Base-by-base conservation (phyloP, 1,140 invertebrate species). In the Apis florea region DNA sequence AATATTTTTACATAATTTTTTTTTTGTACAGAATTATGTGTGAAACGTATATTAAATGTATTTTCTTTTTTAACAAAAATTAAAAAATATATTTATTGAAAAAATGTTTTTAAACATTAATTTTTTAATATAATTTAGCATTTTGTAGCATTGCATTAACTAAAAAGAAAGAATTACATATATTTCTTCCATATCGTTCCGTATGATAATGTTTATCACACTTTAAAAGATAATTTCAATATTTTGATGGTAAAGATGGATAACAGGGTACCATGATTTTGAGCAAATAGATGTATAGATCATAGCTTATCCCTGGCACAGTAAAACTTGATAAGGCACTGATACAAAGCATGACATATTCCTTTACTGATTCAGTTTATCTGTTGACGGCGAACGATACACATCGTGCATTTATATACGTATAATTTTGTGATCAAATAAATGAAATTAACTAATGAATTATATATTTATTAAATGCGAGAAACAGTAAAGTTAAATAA, bases 341-440 rank as follows among this genome's bases (percentile, higher is more conserved):
- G 85, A 88, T 88, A 89, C 79, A 83, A 86, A 83, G 66, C 69
- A 24, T 59, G 49, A 63, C 67, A 82, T 79, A 70, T 66, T 85
- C 81, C 56, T 82, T 51, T 58, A 56, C 64, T 59, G 81, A 86
- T 80, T 85, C 89, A 90, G 89, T 90, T 68, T 73, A 85, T 87
- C 83, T 80, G 83, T 87, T 67, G 88, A 74, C 72, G n/a, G 82
- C 78, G 81, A 63, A 68, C 83, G 76, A 83, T 82, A 76, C 78
- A 58, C 74, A 82, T 87, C 83, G 58, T 51, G 61, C 59, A 64
- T 85, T 86, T 79, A 71, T 24, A 61, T 26, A 58, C 56, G 53
- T 80, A 40, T 40, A 75, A 87, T 40, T 76, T 75, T 26, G 24
- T 40, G 61, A 74, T 56, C 51, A 6, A n/a, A 19, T 56, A n/a